Base-by-base conservation (phyloP, 1,140 invertebrate species). In the Ptiloglossa arizonensis region DNA sequence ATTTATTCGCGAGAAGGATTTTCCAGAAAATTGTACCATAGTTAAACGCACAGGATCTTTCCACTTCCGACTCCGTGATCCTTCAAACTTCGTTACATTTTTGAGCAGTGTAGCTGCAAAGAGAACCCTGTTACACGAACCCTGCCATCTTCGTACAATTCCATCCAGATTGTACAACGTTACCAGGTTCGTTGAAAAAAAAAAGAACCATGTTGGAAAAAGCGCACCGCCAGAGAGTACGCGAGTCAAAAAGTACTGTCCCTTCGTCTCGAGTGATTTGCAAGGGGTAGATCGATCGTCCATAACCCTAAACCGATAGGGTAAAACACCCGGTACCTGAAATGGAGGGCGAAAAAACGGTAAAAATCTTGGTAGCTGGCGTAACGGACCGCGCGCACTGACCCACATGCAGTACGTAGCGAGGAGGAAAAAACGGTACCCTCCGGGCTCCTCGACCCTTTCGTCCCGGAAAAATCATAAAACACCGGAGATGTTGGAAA, bases 391-490 rank as follows among this genome's bases (percentile, higher is more conserved):
- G 46, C 66, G 27, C 54, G 2, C 19, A 52, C 5, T 80, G 67
- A 85, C 80, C 76, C 66, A 86, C 46, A 86, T 85, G 57, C 32
- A 57, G 24, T 38, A 32, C 38, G 41, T 19, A n/a, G 63, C 62
- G 9, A 46, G 54, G 22, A 38, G 5, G 59, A 44, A 77, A 76
- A 64, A 79, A 64, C 60, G 17, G 62, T 44, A 38, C 72, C 2
- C 62, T 0, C 2, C 5, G 50, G 19, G 15, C 1, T 9, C 13
- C 48, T 56, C 35, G 74, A 67, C n/a, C 41, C 50, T 86, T 83
- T 68, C 22, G 13, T n/a, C n/a, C 24, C 32, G 38, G 57, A 73
- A 48, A 69, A 70, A 77, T 76, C 81, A 79, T 79, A 86, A 86
- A 87, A 82, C 27, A 32, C 9, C 24, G 24, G 32, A 27, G n/a